Evolutionary conservation across 2,797 vertebrate genomes (phyloP).

Genomic region (Sandelia bainsii): DNA sequence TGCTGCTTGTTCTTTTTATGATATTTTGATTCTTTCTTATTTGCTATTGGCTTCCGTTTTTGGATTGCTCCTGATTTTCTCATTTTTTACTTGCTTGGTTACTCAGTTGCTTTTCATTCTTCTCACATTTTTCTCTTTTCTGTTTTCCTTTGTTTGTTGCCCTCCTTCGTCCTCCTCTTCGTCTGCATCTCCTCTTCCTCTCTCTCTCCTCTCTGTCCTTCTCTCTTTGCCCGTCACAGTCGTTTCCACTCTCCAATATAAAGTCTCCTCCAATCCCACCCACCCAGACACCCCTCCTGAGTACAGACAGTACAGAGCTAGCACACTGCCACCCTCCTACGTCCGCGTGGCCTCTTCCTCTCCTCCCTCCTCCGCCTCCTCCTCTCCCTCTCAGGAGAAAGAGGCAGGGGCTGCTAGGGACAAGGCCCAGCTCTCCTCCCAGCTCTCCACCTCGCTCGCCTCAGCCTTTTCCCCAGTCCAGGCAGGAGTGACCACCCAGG

Average conservation of each 20-base stretch:
- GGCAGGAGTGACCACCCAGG: slow-evolving; percentile 76
- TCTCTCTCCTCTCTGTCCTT: slow-evolving; percentile 52
- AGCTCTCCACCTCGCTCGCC: slow-evolving; percentile 85
- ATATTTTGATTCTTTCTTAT: slow-evolving; percentile 80
- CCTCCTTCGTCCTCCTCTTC: slow-evolving; percentile 74
- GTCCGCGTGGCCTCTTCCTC: slow-evolving; percentile 84
- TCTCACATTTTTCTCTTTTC: slow-evolving; percentile 85
- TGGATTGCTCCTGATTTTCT: slow-evolving; percentile 82
- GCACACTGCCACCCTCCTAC: slow-evolving; percentile 85
- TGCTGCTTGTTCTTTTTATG: slow-evolving; percentile 80
- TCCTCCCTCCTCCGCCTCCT: slow-evolving; percentile 75
- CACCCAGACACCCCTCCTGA: slow-evolving; percentile 87
- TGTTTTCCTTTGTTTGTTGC: slow-evolving; percentile 84
- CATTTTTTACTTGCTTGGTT: slow-evolving; percentile 81
- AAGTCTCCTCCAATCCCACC: slow-evolving; percentile 84
- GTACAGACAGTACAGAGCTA: slow-evolving; percentile 85
- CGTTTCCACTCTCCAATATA: slow-evolving; percentile 91
- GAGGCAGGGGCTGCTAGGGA: slow-evolving; percentile 78
- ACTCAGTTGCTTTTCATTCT: slow-evolving; percentile 83
- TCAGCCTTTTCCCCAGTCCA: slow-evolving; percentile 89
- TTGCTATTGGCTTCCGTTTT: slow-evolving; percentile 79
- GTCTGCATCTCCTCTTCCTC: slow-evolving; percentile 65
- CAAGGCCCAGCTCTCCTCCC: slow-evolving; percentile 83
- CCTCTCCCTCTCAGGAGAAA: slow-evolving; percentile 80
- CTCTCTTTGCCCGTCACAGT: slow-evolving; percentile 82